phyloP scores from a whole-genome alignment of 2,888 invertebrate species.

The Erebia ligea region DNA sequence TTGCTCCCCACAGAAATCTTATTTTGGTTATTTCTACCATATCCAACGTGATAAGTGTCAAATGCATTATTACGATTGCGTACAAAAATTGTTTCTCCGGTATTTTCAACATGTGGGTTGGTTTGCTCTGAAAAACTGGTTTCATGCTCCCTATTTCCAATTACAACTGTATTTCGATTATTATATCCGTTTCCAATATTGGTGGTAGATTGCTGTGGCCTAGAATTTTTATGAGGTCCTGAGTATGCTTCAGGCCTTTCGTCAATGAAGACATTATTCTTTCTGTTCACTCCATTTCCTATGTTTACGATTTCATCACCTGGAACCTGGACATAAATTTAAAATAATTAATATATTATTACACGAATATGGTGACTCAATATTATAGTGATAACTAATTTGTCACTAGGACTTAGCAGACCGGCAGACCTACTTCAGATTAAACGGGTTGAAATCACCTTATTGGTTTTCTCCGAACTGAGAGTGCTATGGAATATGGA shows the following conservation, averaged over 20 bases:
- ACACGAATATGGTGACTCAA: too few relatives aligned
- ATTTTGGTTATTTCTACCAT: not conserved
- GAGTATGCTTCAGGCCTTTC: not conserved
- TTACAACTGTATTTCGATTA: not conserved
- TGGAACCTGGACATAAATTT: not conserved
- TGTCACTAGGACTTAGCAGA: too few relatives aligned
- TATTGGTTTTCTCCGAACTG: too few relatives aligned
- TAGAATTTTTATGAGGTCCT: not conserved
- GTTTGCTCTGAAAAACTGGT: not conserved
- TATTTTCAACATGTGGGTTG: not conserved
- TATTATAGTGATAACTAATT: too few relatives aligned
- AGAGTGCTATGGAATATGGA: too few relatives aligned
- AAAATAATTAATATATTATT: too few relatives aligned
- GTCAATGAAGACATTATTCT: not conserved
- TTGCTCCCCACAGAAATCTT: not conserved
- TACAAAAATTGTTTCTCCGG: not conserved
- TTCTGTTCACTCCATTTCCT: conserved; percentile 8
- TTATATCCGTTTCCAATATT: not conserved
- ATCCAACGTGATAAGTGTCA: not conserved
- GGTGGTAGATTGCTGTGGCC: not conserved
- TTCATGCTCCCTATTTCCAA: not conserved
- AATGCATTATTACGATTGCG: not conserved
- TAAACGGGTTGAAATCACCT: too few relatives aligned
- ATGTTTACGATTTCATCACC: not conserved
- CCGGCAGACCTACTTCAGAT: too few relatives aligned